Evolutionary conservation across 2,888 invertebrate species (phyloP), one percentile per base, ranked within the genome.

Genomic region (Spilarctia lutea): DNA sequence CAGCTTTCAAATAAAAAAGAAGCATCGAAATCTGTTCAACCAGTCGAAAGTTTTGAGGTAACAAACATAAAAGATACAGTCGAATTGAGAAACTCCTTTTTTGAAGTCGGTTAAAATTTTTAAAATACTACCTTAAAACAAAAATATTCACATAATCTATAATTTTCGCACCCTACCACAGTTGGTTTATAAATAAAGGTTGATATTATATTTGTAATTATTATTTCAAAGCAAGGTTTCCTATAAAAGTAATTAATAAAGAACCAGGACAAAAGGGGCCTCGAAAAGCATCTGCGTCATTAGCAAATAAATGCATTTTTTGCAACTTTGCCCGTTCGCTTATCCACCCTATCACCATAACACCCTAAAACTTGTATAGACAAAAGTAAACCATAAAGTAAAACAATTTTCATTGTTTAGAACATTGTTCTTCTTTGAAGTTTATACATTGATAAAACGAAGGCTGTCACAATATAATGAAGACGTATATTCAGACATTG

Each of bases 401-500:
- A 30, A 63, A 18, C 63, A 30, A 18, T 63, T 63, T 30, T 63
- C 30, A n/a, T 30, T 18, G 8, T 63, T 30, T 30, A 30, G 63
- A 30, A 63, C 30, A 63, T 18, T 63, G 2, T 2, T 27, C 18
- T 16, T 45, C 63, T 65, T 45, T 63, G 63, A 63, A 63, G 30
- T 7, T 63, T 16, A 60, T 60, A 60, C 33, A 66, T 35, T 66
- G 66, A 66, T 39, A 11, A 35, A 66, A 66, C 18, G 39, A 66
- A 24, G 16, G 39, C 66, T 66, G 66, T 66, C 66, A 66, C 24
- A 7, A 11, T 39, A 66, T 39, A 66, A 66, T 66, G 39, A 39
- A 66, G 39, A 66, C 66, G 39, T 66, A 66, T 39, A 39, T 39
- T 39, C 39, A 13, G 39, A 66, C 65, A 35, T 65, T 65, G 35